Conservation (phyloP, 2,797 vertebrate species). For the Gobio occitaniae region DNA sequence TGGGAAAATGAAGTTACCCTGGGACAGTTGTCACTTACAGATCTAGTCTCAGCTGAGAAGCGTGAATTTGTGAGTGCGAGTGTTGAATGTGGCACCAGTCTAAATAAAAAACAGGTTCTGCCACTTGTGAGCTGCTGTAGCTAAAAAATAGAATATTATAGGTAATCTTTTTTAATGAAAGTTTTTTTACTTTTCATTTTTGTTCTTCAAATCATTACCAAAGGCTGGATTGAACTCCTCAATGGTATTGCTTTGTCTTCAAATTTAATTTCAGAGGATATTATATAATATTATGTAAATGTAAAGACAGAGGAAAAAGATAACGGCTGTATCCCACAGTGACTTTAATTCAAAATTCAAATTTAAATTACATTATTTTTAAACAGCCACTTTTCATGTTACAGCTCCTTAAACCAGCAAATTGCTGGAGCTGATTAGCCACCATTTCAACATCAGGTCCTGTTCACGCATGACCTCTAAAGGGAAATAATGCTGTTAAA, state of each 20-base stretch:
- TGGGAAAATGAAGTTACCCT: slow-evolving; percentile 4
- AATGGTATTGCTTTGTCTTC: background rate
- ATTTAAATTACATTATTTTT: no score
- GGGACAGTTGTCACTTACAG: background rate
- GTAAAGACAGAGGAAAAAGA: background rate
- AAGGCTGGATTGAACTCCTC: background rate
- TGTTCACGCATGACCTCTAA: background rate
- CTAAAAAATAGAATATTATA: background rate
- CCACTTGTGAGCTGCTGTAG: background rate
- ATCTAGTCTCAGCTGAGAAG: background rate
- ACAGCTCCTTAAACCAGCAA: background rate
- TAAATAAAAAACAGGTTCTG: background rate
- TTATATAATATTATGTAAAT: background rate
- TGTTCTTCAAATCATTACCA: background rate
- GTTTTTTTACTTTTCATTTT: background rate
- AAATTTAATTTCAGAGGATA: background rate
- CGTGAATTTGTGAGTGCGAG: background rate
- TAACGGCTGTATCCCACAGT: background rate
- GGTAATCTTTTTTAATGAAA: background rate
- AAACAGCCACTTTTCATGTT: background rate
- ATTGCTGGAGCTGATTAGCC: background rate
- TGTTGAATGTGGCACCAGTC: background rate
- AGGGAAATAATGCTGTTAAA: background rate
- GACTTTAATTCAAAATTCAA: no score
- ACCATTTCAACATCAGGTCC: background rate